Evolutionary conservation across 2,888 invertebrate species (phyloP).

Genomic region (Oithona nana): DNA sequence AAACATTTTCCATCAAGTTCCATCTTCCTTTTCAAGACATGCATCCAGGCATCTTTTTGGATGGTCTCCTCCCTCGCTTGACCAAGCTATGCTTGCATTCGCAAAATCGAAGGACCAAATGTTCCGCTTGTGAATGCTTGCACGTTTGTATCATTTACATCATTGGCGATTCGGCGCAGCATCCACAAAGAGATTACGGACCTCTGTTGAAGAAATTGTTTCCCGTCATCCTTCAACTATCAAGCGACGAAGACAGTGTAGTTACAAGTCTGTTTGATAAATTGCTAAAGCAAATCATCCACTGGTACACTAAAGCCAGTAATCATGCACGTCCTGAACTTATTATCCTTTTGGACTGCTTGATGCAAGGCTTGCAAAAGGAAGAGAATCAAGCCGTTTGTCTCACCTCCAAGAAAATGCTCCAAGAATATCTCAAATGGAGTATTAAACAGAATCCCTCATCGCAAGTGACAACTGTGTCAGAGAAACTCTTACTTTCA

Average conservation of each 20-base stretch:
- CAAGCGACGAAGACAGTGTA: not conserved
- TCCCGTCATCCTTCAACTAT: not conserved
- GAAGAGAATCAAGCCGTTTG: not conserved
- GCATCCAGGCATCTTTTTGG: not conserved
- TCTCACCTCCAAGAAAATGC: not conserved
- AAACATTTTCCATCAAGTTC: not conserved
- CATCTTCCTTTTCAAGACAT: not conserved
- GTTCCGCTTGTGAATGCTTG: not conserved
- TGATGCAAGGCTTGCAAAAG: not conserved
- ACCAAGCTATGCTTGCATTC: not conserved
- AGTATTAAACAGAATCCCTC: not conserved
- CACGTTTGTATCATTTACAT: not conserved
- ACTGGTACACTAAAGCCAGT: not conserved
- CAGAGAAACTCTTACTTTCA: not conserved
- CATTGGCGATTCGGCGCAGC: not conserved
- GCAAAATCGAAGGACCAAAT: not conserved
- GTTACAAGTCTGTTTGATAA: not conserved
- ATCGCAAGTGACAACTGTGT: no score
- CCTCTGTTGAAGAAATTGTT: not conserved
- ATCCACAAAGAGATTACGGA: no score
- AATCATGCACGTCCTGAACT: not conserved
- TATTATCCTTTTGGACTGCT: not conserved
- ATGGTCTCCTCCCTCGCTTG: not conserved
- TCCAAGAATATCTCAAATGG: not conserved
- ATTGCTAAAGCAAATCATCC: not conserved